Evolutionary conservation across 2,888 invertebrate genomes (phyloP).

Genomic region (Limenitis camilla): DNA sequence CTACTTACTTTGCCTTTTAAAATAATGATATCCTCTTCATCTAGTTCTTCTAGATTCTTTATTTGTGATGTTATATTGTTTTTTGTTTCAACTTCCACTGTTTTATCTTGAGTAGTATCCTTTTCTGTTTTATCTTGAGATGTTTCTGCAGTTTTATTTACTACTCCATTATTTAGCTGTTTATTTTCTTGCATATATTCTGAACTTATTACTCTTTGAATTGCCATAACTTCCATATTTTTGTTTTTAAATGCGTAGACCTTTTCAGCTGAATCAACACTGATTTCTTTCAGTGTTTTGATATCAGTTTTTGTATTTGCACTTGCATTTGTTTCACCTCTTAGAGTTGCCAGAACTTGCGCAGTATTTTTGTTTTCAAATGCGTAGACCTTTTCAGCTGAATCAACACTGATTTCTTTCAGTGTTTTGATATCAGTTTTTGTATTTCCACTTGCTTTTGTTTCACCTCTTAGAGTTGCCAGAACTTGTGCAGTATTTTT

Average conservation of each 20-base stretch:
- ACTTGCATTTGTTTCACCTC: too few species aligned
- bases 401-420: background rate
- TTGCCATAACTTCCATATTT: background rate
- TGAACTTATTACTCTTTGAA: too few species aligned
- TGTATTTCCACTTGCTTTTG: too few species aligned
- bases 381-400: background rate
- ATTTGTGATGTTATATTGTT: slow-evolving; percentile 6
- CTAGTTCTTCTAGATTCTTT: slow-evolving; percentile 13
- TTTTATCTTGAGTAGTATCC: too few species aligned
- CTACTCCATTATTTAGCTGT: background rate
- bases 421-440: background rate
- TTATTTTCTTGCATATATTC: too few species aligned
- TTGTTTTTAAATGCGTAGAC: background rate
- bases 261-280: background rate
- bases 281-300: background rate
- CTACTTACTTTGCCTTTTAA: slow-evolving; percentile 48
- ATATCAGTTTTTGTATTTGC: background rate
- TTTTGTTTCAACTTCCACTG: background rate
- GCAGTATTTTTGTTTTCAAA: background rate
- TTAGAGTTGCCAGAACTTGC: background rate
- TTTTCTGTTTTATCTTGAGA: background rate
- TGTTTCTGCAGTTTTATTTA: background rate
- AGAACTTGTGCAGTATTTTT: background rate
- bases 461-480: background rate
- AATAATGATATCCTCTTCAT: slow-evolving; percentile 32